A percentile compares a stretch with the other conserved stretches of the same genome.
These are phyloP conservation scores for Dermatophagoides farinae DNA, from an alignment of 1,140 invertebrate species.

Conservation along the genomic window DNA sequence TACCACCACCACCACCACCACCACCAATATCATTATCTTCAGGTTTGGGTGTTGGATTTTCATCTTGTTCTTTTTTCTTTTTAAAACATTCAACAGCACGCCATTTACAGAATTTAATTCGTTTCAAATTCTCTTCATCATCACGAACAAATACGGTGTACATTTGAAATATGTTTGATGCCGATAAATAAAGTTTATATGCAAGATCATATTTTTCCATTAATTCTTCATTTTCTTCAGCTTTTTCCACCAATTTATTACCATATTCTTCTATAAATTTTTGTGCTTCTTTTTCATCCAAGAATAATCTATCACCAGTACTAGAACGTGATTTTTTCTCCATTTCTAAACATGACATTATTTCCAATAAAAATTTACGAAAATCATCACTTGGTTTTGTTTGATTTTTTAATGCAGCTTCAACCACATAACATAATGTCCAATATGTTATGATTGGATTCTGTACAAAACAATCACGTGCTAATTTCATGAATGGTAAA, in stretches of 20 bases:
- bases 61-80: not conserved
- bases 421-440: not conserved
- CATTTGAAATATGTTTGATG: not conserved
- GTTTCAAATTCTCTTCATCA: not conserved
- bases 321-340: not conserved
- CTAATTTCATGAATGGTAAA: not conserved
- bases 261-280: constrained; percentile 4
- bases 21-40: not conserved
- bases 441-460: not conserved
- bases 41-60: not conserved
- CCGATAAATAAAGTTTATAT: not conserved
- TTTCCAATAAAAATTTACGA: not conserved
- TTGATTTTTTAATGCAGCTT: not conserved
- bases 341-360: not conserved
- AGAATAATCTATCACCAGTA: not conserved
- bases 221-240: not conserved
- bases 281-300: not conserved
- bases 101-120: constrained; percentile 3
- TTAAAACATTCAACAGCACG: not conserved
- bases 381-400: not conserved
- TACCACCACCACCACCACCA: not conserved
- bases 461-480: not conserved
- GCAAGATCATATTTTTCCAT: not conserved
- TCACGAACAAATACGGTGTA: not conserved
- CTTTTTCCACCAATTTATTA: not conserved